A percentile compares a stretch with the other conserved stretches of the same genome.
phyloP scores from a whole-genome alignment of 2,888 invertebrate species.

The Sclerodermus sp. region DNA sequence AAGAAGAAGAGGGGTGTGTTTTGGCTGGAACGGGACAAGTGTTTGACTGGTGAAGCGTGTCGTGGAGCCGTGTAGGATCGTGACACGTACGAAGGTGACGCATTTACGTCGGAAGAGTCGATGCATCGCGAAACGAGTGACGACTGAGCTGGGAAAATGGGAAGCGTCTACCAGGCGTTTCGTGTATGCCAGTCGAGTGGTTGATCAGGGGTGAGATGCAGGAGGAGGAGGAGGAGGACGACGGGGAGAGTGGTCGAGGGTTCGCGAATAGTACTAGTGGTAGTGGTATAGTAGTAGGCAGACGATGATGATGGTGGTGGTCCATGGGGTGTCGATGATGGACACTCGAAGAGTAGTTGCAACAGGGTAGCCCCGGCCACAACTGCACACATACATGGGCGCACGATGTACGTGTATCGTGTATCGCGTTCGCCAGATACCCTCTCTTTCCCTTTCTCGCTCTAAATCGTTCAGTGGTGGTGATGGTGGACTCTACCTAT shows the following conservation, averaged over 20 bases:
- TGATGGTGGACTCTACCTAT: too few relatives aligned
- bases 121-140: constrained; percentile 37
- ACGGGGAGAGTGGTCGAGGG: constrained; percentile 17
- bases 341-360: too few relatives aligned
- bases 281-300: constrained; percentile 3
- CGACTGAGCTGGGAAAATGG: constrained; percentile 11
- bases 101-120: constrained; percentile 47
- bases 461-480: too few relatives aligned
- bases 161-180: constrained; percentile 23
- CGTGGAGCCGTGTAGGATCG: neutral
- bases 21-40: too few relatives aligned
- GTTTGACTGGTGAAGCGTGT: too few relatives aligned
- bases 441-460: too few relatives aligned
- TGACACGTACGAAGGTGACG: constrained; percentile 38
- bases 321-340: constrained; percentile 31
- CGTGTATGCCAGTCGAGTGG: constrained; percentile 29
- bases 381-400: too few relatives aligned
- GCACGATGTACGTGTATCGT: too few relatives aligned
- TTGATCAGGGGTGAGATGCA: constrained; percentile 13
- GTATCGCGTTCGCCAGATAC: too few relatives aligned
- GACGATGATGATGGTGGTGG: constrained; percentile 7
- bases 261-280: constrained; percentile 1
- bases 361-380: too few relatives aligned
- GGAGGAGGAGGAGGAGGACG: constrained; percentile 12
- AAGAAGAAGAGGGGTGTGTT: neutral